Base-by-base conservation (phyloP, 1,140 invertebrate genomes). In the Vollenhovia emeryi region DNA sequence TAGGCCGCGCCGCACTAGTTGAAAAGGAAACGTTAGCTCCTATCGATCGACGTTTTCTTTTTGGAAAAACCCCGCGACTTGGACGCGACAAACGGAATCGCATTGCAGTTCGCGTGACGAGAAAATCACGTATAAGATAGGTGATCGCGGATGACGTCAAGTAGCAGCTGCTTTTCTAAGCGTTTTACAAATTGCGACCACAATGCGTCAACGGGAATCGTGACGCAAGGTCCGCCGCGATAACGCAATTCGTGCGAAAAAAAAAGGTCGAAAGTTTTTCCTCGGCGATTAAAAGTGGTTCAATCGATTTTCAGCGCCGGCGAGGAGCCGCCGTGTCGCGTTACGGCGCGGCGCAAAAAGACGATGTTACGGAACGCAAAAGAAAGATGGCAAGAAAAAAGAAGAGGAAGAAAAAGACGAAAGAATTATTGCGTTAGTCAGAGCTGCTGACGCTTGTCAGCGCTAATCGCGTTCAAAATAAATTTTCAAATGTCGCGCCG, bases 91-190 rank as follows among this genome's bases (percentile, higher is more conserved):
- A 76, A 68, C 24, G 11, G 43, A 55, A 52, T 43, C 27, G 21
- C 76, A 30, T 40, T 33, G 27, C 48, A 71, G 27, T 76, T 45
- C 36, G 66, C 69, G 84, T 76, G 87, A 79, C 59, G 36, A 74
- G 64, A 89, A 89, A 89, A 84, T 85, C 69, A 75, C 55, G 71
- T 82, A 59, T 50, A 66, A 84, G 73, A 43, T 73, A 84, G 59
- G 73, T 78, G 73, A 84, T 79, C 71, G 52, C 27, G 45, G 52
- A 57, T 89, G 88, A 89, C 87, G 86, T 89, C 87, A 85, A 64
- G 30, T 85, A 71, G 59, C 69, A 73, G 52, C 62, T 71, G 71
- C 60, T 87, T 89, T 87, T 87, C 74, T 83, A 84, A 62, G 52
- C 55, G 45, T 79, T 89, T 84, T 84, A 78, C 62, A 71, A 87